A percentile compares a stretch with the other conserved stretches of the same genome.
Conservation (phyloP, 2,888 invertebrate genomes). For the Lamellibrachia satsuma region DNA sequence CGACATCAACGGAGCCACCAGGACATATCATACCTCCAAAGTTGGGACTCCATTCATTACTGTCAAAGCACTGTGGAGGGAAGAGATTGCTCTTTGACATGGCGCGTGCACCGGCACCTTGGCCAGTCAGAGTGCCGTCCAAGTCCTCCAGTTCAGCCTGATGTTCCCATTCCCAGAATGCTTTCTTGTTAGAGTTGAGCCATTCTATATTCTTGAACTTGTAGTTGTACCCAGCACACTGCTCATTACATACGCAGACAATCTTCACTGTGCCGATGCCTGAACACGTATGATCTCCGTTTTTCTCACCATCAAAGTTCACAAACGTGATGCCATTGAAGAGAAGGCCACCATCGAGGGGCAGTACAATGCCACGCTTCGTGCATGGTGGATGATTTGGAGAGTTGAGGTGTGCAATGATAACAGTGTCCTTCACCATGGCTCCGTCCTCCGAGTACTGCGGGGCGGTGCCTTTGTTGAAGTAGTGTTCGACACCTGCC, state of each 20-base stretch:
- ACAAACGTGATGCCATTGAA: conserved; percentile 47
- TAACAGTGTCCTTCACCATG: conserved; percentile 29
- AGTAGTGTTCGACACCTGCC: conserved; percentile 37
- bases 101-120: conserved; percentile 21
- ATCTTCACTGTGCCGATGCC: conserved; percentile 28
- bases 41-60: conserved; percentile 27
- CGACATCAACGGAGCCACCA: background rate
- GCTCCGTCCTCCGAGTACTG: conserved; percentile 28
- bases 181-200: conserved; percentile 39
- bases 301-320: conserved; percentile 45
- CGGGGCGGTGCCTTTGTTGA: background rate
- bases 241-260: conserved; percentile 21
- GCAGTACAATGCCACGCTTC: conserved; percentile 42
- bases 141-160: conserved; percentile 23
- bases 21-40: conserved; percentile 6
- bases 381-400: conserved; percentile 23
- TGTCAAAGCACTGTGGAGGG: background rate
- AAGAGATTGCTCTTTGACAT: conserved; percentile 12
- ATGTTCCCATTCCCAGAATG: conserved; percentile 24
- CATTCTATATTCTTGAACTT: conserved; percentile 31
- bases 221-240: conserved; percentile 34
- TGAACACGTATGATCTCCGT: conserved; percentile 18
- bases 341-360: conserved; percentile 49
- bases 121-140: conserved; percentile 29
- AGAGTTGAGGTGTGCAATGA: conserved; percentile 28